Evolutionary conservation across 2,113 vertebrate species (phyloP), one percentile per base, ranked within the genome.

Genomic region (Maylandia zebra): DNA sequence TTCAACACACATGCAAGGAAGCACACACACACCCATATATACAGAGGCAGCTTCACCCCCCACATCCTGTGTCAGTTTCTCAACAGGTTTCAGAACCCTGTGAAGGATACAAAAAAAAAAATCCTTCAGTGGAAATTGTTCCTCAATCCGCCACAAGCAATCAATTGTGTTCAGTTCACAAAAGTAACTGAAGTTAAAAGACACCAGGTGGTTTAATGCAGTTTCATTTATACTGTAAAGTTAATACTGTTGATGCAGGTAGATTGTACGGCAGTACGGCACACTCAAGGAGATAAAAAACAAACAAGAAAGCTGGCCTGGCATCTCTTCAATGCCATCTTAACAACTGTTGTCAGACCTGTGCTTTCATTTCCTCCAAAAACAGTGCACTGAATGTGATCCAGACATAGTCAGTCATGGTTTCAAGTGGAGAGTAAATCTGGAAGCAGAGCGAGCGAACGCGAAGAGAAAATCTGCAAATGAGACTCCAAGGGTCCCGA

Each of bases 51-150:
- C 59, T 80, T 76, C 12, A 81, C 61, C 55, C 59, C 45, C 90
- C 90, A 95, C 93, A 94, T 95, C 93, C 94, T 92, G 92, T 93
- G 84, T 87, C 82, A 81, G 59, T 93, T 91, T 88, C 91, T 88
- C 85, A 93, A 93, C 87, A 89, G 86, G 83, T 92, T 93, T 91
- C 64, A 45, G 57, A 6, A n/a, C 17, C 82, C 8, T 19, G 61
- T 76, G 79, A 45, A 16, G 19, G 78, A 22, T 69, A 32, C 13
- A 84, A 57, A 24, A 24, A 64, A 64, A 61, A 69, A 36, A 13
- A 27, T 12, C 32, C 53, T 61, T 84, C 7, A 86, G 48, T 71
- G 38, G 10, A 86, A 83, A 84, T 19, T 82, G 32, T 74, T 89
- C 30, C 81, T 81, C 81, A 69, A 32, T 83, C 45, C 22, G 50